Evolutionary conservation across 30 jellyfish, hydroid and myxozoan species (phyloP).

Genomic region (Mastigias papua): DNA sequence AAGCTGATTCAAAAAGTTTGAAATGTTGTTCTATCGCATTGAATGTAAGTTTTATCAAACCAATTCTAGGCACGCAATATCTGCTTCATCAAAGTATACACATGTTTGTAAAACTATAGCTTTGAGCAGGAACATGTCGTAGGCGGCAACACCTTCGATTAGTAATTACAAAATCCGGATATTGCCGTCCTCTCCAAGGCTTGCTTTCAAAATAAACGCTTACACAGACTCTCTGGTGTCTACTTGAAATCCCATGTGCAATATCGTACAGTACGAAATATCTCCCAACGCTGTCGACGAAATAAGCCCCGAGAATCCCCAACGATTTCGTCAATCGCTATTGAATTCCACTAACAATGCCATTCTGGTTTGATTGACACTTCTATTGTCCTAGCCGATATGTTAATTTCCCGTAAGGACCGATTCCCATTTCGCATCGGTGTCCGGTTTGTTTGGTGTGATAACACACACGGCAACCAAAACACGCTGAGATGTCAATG

Average conservation of each 20-base stretch:
- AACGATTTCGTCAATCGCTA: conserved; percentile 41
- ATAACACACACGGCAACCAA: background rate
- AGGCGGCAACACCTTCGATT: background rate
- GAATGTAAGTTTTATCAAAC: no score
- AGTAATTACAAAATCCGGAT: background rate
- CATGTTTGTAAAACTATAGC: no score
- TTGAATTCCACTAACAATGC: conserved; percentile 50
- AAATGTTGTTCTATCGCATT: no score
- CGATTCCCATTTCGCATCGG: conserved; percentile 77
- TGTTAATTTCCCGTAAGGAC: conserved; percentile 56
- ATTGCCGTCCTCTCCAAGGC: background rate
- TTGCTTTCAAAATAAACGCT: background rate
- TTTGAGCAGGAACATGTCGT: no score
- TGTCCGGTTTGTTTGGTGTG: conserved; percentile 41
- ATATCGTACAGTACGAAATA: background rate
- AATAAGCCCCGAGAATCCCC: conserved; percentile 50
- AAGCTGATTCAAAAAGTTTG: no score
- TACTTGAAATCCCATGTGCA: background rate
- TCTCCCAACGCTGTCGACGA: background rate
- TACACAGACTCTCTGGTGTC: background rate
- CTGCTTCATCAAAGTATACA: no score
- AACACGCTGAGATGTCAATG: background rate
- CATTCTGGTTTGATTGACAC: conserved; percentile 23
- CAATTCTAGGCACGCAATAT: no score
- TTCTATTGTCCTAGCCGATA: conserved; percentile 43